phyloP scores from a whole-genome alignment of 2,888 invertebrate genomes.

The Plebejus melissa region DNA sequence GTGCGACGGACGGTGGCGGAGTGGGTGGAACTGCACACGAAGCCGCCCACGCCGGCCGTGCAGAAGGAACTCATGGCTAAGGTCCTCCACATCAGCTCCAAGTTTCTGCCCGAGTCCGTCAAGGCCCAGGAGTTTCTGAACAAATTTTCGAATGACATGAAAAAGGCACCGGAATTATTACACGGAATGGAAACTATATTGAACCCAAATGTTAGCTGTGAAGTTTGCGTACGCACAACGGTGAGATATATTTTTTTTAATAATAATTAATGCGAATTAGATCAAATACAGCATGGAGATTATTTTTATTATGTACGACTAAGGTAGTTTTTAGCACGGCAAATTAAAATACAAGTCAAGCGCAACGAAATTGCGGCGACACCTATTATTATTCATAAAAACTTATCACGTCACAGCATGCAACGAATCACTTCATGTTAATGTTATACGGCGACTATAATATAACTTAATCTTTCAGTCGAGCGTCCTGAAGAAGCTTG shows the following conservation, averaged over 20 bases:
- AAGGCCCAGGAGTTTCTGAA: conserved; percentile 93
- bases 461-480: conserved; percentile 65
- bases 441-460: background rate
- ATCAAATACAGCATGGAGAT: no score
- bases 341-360: no score
- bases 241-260: conserved; percentile 62
- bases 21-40: conserved; percentile 90
- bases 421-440: background rate
- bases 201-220: conserved; percentile 93
- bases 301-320: no score
- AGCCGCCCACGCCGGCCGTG: conserved; percentile 82
- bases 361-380: no score
- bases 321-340: no score
- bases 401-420: background rate
- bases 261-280: no score
- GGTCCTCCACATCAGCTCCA: conserved; percentile 81
- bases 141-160: conserved; percentile 89
- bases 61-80: conserved; percentile 86
- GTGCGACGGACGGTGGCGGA: conserved; percentile 91
- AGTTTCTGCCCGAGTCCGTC: conserved; percentile 94
- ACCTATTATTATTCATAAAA: background rate
- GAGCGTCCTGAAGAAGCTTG: conserved; percentile 92
- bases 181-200: conserved; percentile 92
- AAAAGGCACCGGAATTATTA: conserved; percentile 83
- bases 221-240: conserved; percentile 95